A percentile compares a stretch with the other conserved stretches of the same genome.
These are phyloP conservation scores for Nyctibius grandis DNA, from an alignment of 2,797 vertebrate species.

Conservation along the genomic window DNA sequence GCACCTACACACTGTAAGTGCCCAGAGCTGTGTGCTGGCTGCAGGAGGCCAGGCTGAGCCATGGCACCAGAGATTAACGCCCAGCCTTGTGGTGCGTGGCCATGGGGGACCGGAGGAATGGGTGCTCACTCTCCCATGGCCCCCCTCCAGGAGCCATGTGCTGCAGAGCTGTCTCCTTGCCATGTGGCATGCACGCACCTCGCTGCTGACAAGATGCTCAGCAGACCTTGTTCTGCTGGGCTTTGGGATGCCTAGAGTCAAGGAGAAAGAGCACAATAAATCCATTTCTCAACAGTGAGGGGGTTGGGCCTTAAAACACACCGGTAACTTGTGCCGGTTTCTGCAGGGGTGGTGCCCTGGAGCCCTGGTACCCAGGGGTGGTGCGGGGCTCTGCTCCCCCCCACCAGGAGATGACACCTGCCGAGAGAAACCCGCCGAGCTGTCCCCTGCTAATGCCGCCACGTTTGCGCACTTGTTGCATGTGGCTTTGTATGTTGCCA, in stretches of 20 bases:
- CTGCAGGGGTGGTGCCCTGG: background rate
- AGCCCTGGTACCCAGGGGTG: background rate
- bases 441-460: background rate
- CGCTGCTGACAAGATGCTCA: background rate
- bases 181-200: fast-evolving
- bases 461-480: background rate
- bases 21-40: background rate
- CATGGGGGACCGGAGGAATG: background rate
- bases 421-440: fast-evolving
- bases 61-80: background rate
- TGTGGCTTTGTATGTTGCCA: background rate
- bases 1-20: background rate
- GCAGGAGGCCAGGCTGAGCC: background rate
- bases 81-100: fast-evolving
- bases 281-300: background rate
- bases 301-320: fast-evolving
- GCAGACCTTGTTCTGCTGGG: background rate
- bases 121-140: fast-evolving
- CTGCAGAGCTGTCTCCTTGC: background rate
- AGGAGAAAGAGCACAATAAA: background rate
- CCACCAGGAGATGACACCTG: background rate
- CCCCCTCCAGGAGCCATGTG: background rate
- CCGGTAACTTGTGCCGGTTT: background rate
- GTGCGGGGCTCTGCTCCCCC: background rate
- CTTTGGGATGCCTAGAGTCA: background rate